These are phyloP conservation scores for Amiota minor DNA, from an alignment of 2,888 invertebrate species.

Conservation along the genomic window DNA sequence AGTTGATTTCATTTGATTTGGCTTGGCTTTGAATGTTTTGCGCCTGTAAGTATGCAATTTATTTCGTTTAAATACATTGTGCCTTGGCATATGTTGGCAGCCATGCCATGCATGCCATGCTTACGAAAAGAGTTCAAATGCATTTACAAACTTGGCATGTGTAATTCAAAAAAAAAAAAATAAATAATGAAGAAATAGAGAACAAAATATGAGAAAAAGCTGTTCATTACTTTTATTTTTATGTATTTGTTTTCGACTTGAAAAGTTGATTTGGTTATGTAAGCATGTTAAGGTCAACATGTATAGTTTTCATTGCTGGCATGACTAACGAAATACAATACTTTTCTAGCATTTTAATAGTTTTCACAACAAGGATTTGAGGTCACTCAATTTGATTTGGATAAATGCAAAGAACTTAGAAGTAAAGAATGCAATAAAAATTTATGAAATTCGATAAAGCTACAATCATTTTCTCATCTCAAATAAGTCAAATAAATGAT, in stretches of 20 bases:
- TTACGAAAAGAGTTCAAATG: background rate
- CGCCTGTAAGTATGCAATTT: conserved; percentile 19
- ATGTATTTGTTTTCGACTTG: conserved; percentile 7
- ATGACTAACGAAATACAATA: too few species aligned
- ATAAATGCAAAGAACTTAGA: background rate
- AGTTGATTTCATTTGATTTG: too few species aligned
- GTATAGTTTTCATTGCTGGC: background rate
- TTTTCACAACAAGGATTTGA: background rate
- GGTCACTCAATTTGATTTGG: background rate
- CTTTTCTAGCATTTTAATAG: too few species aligned
- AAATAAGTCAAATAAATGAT: too few species aligned
- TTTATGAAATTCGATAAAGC: too few species aligned
- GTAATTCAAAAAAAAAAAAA: background rate
- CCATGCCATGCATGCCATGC: background rate
- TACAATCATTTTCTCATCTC: too few species aligned
- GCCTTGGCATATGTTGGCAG: conserved; percentile 3
- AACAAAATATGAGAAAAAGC: background rate
- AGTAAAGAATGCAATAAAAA: too few species aligned
- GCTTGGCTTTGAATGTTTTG: background rate
- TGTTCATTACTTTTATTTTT: conserved; percentile 18
- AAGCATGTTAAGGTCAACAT: conserved; percentile 21
- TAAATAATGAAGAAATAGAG: too few species aligned
- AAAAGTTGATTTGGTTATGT: conserved; percentile 3
- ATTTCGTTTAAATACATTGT: background rate
- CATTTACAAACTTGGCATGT: background rate